Base-by-base conservation (phyloP, 2,113 vertebrate species). In the Mormyrus iriodes region DNA sequence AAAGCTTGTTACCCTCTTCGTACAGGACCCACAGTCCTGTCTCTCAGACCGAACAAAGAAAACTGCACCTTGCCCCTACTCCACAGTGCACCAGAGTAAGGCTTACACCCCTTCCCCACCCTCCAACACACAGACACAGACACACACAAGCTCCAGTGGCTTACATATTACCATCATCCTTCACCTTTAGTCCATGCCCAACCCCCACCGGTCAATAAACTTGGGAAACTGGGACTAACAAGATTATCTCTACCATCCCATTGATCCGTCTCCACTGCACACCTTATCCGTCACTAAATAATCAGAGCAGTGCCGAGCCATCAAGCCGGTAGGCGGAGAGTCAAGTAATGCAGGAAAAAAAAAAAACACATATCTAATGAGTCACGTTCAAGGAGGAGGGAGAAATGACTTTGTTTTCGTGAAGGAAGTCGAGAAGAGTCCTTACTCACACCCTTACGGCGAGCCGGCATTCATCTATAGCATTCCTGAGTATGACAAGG, bases 1-100 rank as follows among this genome's bases (percentile, higher is more conserved):
- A 84, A 12, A 58, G 39, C n/a, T 89, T 83, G 42, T 39, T 69
- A 58, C 1, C 88, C 88, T 91, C 83, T 86, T 89, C 84, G 53
- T 89, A 61, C 90, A 88, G 92, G 92, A 93, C 91, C 89, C 90
- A 93, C 92, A 93, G 92, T 93, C 89, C 91, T 89, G 91, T 91
- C 93, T 94, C 91, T 94, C 88, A n/a, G 0, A 44, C 31, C 35
- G 35, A 82, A 17, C 48, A 9, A 46, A 7, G 69, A 9, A 21
- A 39, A 88, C 15, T 31, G 44, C 49, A n/a, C 48, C 88, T 44
- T 52, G 35, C 88, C 10, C 88, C 61, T 19, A 13, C 13, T 19
- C 85, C 51, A 52, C 85, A 24, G n/a, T n/a, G 46, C n/a, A 35
- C 84, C 13, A 35, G 85, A 53, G 5, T 19, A 42, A 86, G 5